Percentiles rank a stretch among this genome's conserved stretches.
phyloP scores from a whole-genome alignment of 1,140 invertebrate genomes.

The Paraescarpia echinospica region DNA sequence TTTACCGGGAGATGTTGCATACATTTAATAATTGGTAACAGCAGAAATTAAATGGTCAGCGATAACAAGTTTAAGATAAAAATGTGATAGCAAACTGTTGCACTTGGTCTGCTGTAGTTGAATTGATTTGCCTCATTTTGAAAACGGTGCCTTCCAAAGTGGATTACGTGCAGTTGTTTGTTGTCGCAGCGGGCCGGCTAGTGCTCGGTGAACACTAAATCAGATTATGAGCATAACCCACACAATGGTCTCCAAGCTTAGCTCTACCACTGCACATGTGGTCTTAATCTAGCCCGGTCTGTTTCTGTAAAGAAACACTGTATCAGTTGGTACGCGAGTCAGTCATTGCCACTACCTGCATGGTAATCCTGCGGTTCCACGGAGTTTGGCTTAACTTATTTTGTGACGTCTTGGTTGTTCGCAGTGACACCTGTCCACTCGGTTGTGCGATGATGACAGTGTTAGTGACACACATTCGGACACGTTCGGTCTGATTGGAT shows the following conservation, averaged over 20 bases:
- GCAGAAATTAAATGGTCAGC: too few species aligned
- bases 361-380: not conserved
- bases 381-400: not conserved
- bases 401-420: not conserved
- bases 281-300: not conserved
- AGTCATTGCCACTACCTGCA: not conserved
- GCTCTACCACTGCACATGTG: not conserved
- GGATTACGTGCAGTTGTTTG: not conserved
- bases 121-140: not conserved
- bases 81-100: too few species aligned
- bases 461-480: not conserved
- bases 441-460: not conserved
- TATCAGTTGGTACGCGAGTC: not conserved
- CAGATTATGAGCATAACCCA: not conserved
- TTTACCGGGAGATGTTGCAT: too few species aligned
- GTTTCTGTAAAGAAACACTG: not conserved
- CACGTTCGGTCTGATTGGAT: not conserved
- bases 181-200: not conserved
- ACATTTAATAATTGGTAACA: too few species aligned
- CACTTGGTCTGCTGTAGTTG: too few species aligned
- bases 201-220: not conserved
- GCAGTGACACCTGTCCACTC: not conserved
- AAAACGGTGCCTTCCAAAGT: not conserved
- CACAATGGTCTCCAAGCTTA: not conserved
- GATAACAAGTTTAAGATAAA: not conserved